A percentile compares a stretch with the other conserved stretches of the same genome.
These are phyloP conservation scores for Tolypeutes matacus DNA, from an alignment of 2,797 vertebrate genomes.

Conservation along the genomic window DNA sequence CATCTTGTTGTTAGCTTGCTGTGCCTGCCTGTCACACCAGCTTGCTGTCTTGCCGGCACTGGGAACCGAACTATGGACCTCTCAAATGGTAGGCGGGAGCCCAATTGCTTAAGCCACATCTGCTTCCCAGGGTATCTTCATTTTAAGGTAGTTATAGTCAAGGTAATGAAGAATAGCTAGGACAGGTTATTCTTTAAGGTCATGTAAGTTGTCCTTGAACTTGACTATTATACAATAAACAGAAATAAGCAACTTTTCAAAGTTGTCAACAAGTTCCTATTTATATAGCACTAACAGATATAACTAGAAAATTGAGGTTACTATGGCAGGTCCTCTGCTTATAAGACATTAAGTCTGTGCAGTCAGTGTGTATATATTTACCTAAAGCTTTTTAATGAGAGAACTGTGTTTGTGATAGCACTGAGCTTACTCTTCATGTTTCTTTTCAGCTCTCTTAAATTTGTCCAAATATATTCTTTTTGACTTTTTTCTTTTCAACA, in stretches of 20 bases:
- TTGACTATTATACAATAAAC: not conserved
- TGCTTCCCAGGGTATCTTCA: not conserved
- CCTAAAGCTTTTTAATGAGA: not conserved
- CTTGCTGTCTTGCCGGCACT: no score
- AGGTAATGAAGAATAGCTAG: not conserved
- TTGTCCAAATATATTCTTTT: not conserved
- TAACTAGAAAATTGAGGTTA: not conserved
- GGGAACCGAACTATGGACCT: no score
- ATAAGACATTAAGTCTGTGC: not conserved
- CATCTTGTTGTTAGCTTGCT: no score
- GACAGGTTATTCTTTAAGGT: not conserved
- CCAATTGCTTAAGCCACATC: no score
- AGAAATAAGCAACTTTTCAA: constrained; percentile 35
- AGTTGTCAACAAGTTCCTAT: not conserved
- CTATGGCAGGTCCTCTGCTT: not conserved
- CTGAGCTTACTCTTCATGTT: not conserved
- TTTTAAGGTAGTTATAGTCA: constrained; percentile 13
- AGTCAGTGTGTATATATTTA: not conserved
- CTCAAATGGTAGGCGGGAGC: no score
- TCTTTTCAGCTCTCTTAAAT: not conserved
- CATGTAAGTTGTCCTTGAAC: constrained; percentile 1
- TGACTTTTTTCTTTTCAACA: not conserved
- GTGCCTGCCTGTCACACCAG: no score
- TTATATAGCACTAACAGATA: constrained; percentile 5
- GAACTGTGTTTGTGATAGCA: not conserved